A percentile compares a stretch with the other conserved stretches of the same genome.
phyloP scores from a whole-genome alignment of 2,888 invertebrate genomes.

The Parnassius apollo region DNA sequence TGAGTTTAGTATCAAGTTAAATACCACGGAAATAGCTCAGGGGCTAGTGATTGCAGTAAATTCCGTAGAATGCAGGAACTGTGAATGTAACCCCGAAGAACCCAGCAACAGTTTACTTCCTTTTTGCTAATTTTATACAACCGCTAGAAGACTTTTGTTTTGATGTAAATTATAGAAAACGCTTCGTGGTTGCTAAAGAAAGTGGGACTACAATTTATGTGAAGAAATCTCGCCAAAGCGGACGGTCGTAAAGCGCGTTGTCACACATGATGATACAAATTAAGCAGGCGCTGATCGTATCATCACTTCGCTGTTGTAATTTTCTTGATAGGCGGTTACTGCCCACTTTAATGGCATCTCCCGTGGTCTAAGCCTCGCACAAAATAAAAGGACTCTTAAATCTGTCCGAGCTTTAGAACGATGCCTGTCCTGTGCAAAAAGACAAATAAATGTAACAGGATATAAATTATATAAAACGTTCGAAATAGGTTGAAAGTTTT shows the following conservation, averaged over 20 bases:
- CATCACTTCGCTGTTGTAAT: conserved; percentile 24
- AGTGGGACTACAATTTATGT: conserved; percentile 21
- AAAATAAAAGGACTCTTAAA: conserved; percentile 25
- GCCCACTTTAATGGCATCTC: conserved; percentile 24
- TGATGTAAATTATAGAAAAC: conserved; percentile 4
- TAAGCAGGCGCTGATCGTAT: conserved; percentile 22
- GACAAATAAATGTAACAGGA: conserved; percentile 10
- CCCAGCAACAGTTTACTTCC: too few species aligned
- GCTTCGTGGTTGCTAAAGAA: conserved; percentile 1
- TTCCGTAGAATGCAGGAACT: too few species aligned
- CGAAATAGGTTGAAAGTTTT: too few species aligned
- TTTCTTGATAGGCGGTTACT: conserved; percentile 25
- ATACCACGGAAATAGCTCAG: too few species aligned
- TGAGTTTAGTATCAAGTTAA: too few species aligned
- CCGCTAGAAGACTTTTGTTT: neutral
- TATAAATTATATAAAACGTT: neutral
- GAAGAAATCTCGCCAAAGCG: conserved; percentile 8
- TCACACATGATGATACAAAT: conserved; percentile 25
- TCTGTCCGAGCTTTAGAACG: conserved; percentile 18
- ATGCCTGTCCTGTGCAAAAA: conserved; percentile 10
- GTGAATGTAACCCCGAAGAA: too few species aligned
- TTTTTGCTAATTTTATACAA: too few species aligned
- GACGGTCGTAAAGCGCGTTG: conserved; percentile 19
- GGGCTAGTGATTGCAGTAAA: too few species aligned
- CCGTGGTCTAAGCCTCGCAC: conserved; percentile 16